Conservation (phyloP, 1,140 invertebrate genomes). For the Drosophila orena region DNA sequence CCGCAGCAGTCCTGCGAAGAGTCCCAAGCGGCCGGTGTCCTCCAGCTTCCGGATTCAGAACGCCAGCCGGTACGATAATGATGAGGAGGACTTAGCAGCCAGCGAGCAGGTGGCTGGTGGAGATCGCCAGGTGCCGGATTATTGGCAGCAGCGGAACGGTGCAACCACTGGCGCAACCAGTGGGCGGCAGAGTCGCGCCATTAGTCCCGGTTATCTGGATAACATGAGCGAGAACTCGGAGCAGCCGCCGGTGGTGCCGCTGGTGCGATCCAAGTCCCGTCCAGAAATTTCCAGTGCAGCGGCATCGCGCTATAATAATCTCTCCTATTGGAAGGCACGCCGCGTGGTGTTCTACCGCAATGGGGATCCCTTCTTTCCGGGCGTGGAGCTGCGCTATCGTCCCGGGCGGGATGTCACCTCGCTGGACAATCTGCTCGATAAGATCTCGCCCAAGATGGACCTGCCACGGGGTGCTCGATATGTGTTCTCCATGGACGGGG, state of each 20-base stretch:
- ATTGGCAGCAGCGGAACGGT: slow-evolving; percentile 77
- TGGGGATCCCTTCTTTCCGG: slow-evolving; percentile 96
- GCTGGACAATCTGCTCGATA: slow-evolving; percentile 93
- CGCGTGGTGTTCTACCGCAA: slow-evolving; percentile 96
- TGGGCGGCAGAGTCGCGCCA: slow-evolving; percentile 68
- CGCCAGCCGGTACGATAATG: slow-evolving; percentile 55
- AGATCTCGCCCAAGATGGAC: slow-evolving; percentile 92
- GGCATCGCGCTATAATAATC: slow-evolving; percentile 89
- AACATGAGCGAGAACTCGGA: slow-evolving; percentile 84
- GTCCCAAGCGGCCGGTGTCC: slow-evolving; percentile 48
- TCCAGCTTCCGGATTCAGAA: slow-evolving; percentile 66
- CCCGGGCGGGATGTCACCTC: slow-evolving; percentile 94
- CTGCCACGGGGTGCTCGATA: slow-evolving; percentile 93
- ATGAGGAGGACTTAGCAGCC: slow-evolving; percentile 66
- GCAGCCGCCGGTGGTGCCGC: slow-evolving; percentile 79
- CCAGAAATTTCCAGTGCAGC: slow-evolving; percentile 85
- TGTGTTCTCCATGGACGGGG: slow-evolving; percentile 96
- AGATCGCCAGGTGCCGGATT: slow-evolving; percentile 58
- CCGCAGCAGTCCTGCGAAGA: slow-evolving; percentile 65
- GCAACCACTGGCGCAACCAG: slow-evolving; percentile 32
- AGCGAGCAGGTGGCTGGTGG: slow-evolving; percentile 46
- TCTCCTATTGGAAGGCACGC: slow-evolving; percentile 94
- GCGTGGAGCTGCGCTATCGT: slow-evolving; percentile 94
- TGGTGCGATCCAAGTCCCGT: slow-evolving; percentile 81
- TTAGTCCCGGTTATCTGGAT: slow-evolving; percentile 75